Conservation (phyloP, 2,888 invertebrate species). For the Tineola bisselliella region DNA sequence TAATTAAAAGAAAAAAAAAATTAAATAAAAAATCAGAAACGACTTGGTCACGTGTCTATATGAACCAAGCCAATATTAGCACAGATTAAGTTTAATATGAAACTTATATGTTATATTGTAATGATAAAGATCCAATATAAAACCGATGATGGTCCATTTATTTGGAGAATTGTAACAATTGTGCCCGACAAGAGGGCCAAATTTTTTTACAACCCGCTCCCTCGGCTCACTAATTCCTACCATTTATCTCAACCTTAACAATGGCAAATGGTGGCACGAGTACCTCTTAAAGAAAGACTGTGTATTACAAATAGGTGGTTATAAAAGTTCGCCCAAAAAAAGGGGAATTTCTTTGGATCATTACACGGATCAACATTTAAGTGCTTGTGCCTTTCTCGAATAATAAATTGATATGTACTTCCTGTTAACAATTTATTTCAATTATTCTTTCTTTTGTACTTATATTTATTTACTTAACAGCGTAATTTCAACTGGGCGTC, state of each 20-base stretch:
- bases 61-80: no score
- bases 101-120: no score
- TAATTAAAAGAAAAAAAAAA: no score
- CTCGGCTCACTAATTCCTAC: constrained; percentile 25
- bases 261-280: constrained; percentile 29
- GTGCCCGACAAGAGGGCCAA: background rate
- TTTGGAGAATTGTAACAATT: constrained; percentile 8
- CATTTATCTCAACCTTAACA: constrained; percentile 29
- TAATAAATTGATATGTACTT: constrained; percentile 8
- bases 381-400: background rate
- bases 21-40: no score
- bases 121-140: constrained; percentile 5
- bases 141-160: constrained; percentile 8
- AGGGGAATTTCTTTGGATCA: constrained; percentile 20
- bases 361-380: constrained; percentile 10
- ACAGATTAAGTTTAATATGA: no score
- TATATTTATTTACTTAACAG: no score
- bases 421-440: background rate
- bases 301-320: constrained; percentile 31
- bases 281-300: constrained; percentile 28
- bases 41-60: no score
- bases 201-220: constrained; percentile 8
- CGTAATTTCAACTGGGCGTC: no score
- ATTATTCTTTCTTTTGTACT: no score
- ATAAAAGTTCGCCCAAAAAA: constrained; percentile 25